Evolutionary conservation across 2,113 vertebrate species (phyloP), one percentile per base, ranked within the genome.

Genomic region (Cheilinus undulatus): DNA sequence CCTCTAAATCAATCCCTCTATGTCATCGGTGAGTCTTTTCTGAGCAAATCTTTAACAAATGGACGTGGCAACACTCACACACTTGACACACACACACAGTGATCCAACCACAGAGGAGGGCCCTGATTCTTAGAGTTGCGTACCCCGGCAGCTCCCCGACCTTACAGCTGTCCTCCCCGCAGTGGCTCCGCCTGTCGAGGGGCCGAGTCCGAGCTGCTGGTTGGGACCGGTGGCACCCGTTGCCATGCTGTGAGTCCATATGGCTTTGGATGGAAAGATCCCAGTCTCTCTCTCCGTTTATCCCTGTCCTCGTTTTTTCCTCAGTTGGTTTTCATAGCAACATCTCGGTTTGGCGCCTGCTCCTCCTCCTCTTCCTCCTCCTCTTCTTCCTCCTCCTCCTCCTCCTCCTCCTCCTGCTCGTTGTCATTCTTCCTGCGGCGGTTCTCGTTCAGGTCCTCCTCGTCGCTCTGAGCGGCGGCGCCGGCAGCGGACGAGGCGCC

Each of bases 251-350:
- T 78, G 90, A 88, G 89, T 93, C 91, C 90, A 86, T 96, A 96
- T 96, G 96, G 95, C 95, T 97, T 96, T 92, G 92, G 88, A 91
- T 92, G 93, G 87, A 91, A 79, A 89, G 79, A 86, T 86, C 67
- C 53, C 38, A 51, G 62, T 74, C 73, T 57, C 80, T 68, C 75
- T 64, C 75, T 62, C 49, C 45, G 17, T 52, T 60, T 90, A 89
- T 89, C 85, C 9, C 22, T 36, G 36, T 80, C 68, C 38, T 61
- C 7, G 0, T 6, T 34, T 36, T 27, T 8, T 28, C 84, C 71
- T 97, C 93, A 99, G 91, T 98, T 98, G 93, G 95, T 95, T 92
- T 96, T 97, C 97, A 99, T 97, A 89, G 95, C 92, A 77, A 97
- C 94, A 76, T 98, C 96, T 24, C 93, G 95, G 90, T 93, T 96